phyloP scores from a whole-genome alignment of 2,797 vertebrate species.

The Yasuhikotakia modesta region DNA sequence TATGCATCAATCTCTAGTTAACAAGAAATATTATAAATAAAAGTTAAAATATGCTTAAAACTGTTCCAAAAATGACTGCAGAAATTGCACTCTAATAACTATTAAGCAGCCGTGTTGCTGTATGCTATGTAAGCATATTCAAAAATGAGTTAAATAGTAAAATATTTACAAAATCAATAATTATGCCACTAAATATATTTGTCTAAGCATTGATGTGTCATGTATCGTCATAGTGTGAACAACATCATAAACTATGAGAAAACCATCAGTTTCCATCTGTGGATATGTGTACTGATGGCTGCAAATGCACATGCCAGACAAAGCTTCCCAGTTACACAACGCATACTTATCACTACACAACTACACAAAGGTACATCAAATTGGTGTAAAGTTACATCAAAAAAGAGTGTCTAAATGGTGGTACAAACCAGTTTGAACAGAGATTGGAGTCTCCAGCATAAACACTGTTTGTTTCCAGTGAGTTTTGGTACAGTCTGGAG shows the following conservation, averaged over 20 bases:
- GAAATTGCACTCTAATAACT: too few relatives aligned
- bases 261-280: too few relatives aligned
- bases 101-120: neutral
- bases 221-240: too few relatives aligned
- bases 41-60: neutral
- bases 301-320: constrained; percentile 8
- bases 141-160: neutral
- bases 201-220: neutral
- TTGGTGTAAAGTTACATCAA: constrained; percentile 13
- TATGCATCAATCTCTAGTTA: neutral
- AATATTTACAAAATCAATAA: too few relatives aligned
- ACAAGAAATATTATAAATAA: neutral
- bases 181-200: neutral
- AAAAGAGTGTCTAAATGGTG: neutral
- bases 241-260: too few relatives aligned
- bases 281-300: too few relatives aligned
- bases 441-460: constrained; percentile 85
- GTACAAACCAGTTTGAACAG: constrained; percentile 83
- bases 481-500: constrained; percentile 84
- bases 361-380: constrained; percentile 39
- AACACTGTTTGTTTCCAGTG: constrained; percentile 96
- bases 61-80: too few relatives aligned
- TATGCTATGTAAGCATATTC: neutral
- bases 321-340: constrained; percentile 54
- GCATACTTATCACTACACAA: too few relatives aligned